Base-by-base conservation (phyloP, 2,113 vertebrate species). In the Campylorhamphus procurvoides region DNA sequence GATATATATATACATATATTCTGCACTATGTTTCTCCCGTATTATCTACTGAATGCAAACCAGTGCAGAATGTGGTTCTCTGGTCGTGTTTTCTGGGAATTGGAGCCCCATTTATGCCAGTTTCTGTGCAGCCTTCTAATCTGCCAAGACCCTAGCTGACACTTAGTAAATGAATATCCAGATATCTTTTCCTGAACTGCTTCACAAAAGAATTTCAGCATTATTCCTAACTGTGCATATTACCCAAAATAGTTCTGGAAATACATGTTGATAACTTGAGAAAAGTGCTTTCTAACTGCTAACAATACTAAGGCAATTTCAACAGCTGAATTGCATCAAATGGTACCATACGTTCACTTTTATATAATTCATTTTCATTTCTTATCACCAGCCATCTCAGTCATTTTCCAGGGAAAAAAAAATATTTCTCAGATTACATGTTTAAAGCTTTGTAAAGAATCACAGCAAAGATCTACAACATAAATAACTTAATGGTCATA, bases 351-450 rank as follows among this genome's bases (percentile, higher is more conserved):
- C 14, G 73, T 64, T 93, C 6, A 3, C 46, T 96, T 96, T 55
- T 75, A 84, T 84, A 77, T 68, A 96, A 92, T 84, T 96, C 3
- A 84, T 96, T 98, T 96, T 95, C 93, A 97, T 97, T 97, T 90
- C 69, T 96, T 95, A 97, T 71, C 79, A 97, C 39, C 71, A 89
- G 55, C 69, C 69, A 95, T 96, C 63, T 96, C 71, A 95, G 56
- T 82, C 49, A 96, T 94, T 96, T 97, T 82, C 71, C 66, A 88
- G 50, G 56, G 2, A 35, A 77, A 59, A 84, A 56, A 93, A 40
- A 42, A 15, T 15, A 84, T 89, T 94, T 90, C 78, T 94, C 93
- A 91, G 52, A 92, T 92, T 96, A 76, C 25, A 50, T 93, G 66
- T 81, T 96, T 96, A 97, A 97, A 94, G 52, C 37, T 94, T 92